Evolutionary conservation across 1,140 invertebrate genomes (phyloP), one percentile per base, ranked within the genome.

Genomic region (Drosophila erecta): DNA sequence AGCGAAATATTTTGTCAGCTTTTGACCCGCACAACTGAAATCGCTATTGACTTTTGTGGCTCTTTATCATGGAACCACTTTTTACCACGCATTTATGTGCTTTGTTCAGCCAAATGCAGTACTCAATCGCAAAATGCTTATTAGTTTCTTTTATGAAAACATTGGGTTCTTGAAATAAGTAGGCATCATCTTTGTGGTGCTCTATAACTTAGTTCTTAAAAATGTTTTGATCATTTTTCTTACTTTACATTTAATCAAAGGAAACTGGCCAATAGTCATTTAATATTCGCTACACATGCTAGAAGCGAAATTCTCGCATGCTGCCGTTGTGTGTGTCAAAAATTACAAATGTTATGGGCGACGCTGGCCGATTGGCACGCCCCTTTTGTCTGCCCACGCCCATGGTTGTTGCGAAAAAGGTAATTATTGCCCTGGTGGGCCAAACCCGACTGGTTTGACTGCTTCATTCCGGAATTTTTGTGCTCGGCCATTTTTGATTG

Each of bases 311-410:
- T 15, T 10, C 40, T 15, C 15, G 12, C 38, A 2, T 17, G 2
- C 35, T 6, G 12, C 15, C 4, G 12, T 14, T 50, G 22, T 20
- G 27, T 24, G 43, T 38, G 33, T 47, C 72, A 76, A 76, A 89
- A 87, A 89, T 87, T 89, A 87, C 84, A 89, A 67, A 76, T 87
- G 83, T 83, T 89, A 69, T 66, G 83, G 83, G 62, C 64, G 66
- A 70, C 83, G 81, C 78, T 61, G 41, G 77, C 37, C 41, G 37
- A 65, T 62, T 69, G 67, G 37, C 73, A 56, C 43, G 58, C 60
- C 43, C 50, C 37, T 38, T 35, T n/a, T 15, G 30, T 7, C 30
- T 30, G 30, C 12, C 58, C 66, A 54, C 51, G n/a, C 59, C 64
- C 47, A 27, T 30, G 41, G 20, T 17, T 11, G 47, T 46, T 24